Base-by-base conservation (phyloP, 1,140 invertebrate genomes). In the Pseudobourletiella spinata region DNA sequence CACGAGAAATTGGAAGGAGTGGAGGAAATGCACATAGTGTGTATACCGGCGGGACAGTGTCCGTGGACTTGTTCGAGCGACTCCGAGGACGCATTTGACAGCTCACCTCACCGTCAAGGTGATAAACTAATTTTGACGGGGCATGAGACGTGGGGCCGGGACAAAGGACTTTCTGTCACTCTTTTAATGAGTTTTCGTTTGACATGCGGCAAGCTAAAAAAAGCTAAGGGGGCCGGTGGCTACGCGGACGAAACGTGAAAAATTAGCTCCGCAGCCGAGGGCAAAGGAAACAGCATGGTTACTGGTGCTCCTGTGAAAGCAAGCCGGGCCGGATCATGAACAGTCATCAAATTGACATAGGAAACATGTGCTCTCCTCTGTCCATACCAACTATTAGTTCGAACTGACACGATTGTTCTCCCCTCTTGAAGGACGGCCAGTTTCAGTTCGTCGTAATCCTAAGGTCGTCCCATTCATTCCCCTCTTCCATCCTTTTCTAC, bases 261-360 rank as follows among this genome's bases (percentile, higher is more conserved):
- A 60, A 60, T 60, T 60, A 60, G 58, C 58, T 18, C 25, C 4
- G 16, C 29, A 52, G 48, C 30, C 39, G 39, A 57, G 46, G 29
- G 24, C 26, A 39, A 59, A 39, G 26, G 57, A 20, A 48, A 50
- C 14, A 20, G 57, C 8, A 2, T 14, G 26, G 16, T n/a, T 35
- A 25, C 22, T n/a, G 35, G 42, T 16, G 57, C 57, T 50, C 43
- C 57, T 59, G 57, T 20, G 29, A 59, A 59, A 30, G 44, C n/a
- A 42, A 42, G 43, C 26, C 52, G n/a, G n/a, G 46, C 52, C 22
- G 52, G 58, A 60, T 60, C 58, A 60, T 60, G 58, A 60, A 46
- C 58, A 60, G 58, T 60, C 58, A 60, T 61, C 59, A 61, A 61
- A 61, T 55, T 61, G 59, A 61, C 51, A 55, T 55, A 48, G 35